phyloP scores from a whole-genome alignment of 2,797 vertebrate genomes.

The Neosalanx taihuensis region DNA sequence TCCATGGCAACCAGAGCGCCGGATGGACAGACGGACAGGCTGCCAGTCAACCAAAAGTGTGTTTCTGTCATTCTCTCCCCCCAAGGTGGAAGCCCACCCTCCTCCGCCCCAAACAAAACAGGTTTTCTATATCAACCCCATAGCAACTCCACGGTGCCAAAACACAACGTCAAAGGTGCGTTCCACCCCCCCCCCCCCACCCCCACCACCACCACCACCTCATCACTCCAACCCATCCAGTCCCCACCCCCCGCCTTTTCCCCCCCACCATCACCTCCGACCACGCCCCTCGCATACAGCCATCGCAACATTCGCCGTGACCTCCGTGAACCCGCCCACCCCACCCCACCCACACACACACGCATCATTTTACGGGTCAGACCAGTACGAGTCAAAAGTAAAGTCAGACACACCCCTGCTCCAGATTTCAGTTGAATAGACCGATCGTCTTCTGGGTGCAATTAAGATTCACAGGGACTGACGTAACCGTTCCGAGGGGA shows the following conservation, averaged over 20 bases:
- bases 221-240: slow-evolving; percentile 62
- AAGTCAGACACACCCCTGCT: too few species aligned
- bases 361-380: slow-evolving; percentile 52
- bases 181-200: slow-evolving; percentile 45
- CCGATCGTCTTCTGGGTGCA: too few species aligned
- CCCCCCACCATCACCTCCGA: slow-evolving; percentile 17
- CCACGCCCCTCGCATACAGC: slow-evolving; percentile 49
- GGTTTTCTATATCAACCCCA: slow-evolving; percentile 86
- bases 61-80: slow-evolving; percentile 73
- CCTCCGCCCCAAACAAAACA: slow-evolving; percentile 84
- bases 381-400: slow-evolving; percentile 62
- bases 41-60: slow-evolving; percentile 59
- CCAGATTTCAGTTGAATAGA: too few species aligned
- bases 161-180: slow-evolving; percentile 83
- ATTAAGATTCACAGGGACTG: too few species aligned
- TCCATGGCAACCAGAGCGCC: slow-evolving; percentile 61
- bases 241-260: slow-evolving; percentile 6
- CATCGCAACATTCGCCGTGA: slow-evolving; percentile 47
- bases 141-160: slow-evolving; percentile 83
- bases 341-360: not conserved
- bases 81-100: slow-evolving; percentile 83
- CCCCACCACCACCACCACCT: slow-evolving; percentile 34
- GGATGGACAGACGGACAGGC: slow-evolving; percentile 59
- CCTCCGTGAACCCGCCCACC: not conserved
- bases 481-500: too few species aligned